Base-by-base conservation (phyloP, 2,113 vertebrate genomes). In the Cricetomys ansorgei region DNA sequence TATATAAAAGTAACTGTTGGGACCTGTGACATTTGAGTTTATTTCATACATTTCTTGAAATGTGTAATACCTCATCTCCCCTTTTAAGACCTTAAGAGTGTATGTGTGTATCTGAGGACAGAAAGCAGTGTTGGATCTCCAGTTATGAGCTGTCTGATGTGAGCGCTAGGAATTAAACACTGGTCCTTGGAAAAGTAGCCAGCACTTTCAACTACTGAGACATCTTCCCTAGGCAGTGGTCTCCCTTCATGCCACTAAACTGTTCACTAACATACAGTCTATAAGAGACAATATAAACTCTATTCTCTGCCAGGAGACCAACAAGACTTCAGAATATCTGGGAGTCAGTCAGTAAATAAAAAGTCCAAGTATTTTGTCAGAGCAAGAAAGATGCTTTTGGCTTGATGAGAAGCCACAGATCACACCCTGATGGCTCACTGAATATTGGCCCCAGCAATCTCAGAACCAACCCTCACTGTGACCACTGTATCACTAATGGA, bases 301-400 rank as follows among this genome's bases (percentile, higher is more conserved):
- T 94, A 62, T n/a, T 29, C 34, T 92, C 88, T 65, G 83, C 34
- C n/a, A 95, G 62, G 31, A 90, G 31, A 92, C 34, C 77, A 94
- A 70, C 10, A 10, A 69, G 45, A 59, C 17, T 69, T 81, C n/a
- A 89, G 43, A 31, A 79, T 13, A 83, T 76, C 9, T 48, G 64
- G 65, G 89, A 75, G 4, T 48, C n/a, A 81, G 29, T 67, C 34
- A 88, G 40, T 40, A 59, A 94, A 89, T 29, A 59, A 17, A 79
- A 83, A 72, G 79, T 79, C 16, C 16, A 93, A 73, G 70, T 84
- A 81, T 64, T 89, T 76, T 92, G 59, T 4, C 27, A 31, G n/a
- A 70, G 50, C 37, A 55, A 91, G 43, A 65, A 87, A 88, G 57
- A 55, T 40, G 57, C 13, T 89, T 80, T 75, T 92, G 92, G 87